Percentiles rank a stretch among this genome's conserved stretches.
Evolutionary conservation across 1,140 invertebrate species (phyloP).

Genomic region (Drosophila sproati): DNA sequence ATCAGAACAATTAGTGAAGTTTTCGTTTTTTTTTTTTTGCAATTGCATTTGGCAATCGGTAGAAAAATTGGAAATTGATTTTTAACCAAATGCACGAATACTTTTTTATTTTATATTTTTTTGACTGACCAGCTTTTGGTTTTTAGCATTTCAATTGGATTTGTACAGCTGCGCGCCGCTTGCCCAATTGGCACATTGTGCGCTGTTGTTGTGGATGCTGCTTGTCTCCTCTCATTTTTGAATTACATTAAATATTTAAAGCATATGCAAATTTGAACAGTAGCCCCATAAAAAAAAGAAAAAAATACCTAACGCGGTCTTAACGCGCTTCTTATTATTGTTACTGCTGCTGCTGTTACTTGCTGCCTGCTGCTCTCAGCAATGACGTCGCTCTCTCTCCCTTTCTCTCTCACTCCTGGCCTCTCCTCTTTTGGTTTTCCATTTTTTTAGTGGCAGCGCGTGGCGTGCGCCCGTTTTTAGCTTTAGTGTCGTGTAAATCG

Average conservation of each 20-base stretch:
- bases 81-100: slow-evolving; percentile 74
- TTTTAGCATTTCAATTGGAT: slow-evolving; percentile 51
- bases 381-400: slow-evolving; percentile 46
- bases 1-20: slow-evolving; percentile 32
- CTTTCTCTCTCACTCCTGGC: slow-evolving; percentile 28
- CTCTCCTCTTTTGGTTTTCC: slow-evolving; percentile 1
- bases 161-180: slow-evolving; percentile 41
- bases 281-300: slow-evolving; percentile 67
- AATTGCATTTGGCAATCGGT: slow-evolving; percentile 74
- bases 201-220: slow-evolving; percentile 28
- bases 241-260: slow-evolving; percentile 83
- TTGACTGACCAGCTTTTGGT: slow-evolving; percentile 28
- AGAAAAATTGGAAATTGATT: slow-evolving; percentile 81
- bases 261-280: slow-evolving; percentile 82
- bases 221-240: slow-evolving; percentile 67
- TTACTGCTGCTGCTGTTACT: slow-evolving; percentile 8
- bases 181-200: slow-evolving; percentile 69
- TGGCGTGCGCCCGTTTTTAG: slow-evolving; percentile 53
- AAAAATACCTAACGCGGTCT: slow-evolving; percentile 63
- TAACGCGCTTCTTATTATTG: slow-evolving; percentile 40
- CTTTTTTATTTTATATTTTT: slow-evolving; percentile 22
- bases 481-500: slow-evolving; percentile 78
- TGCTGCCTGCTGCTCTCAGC: slow-evolving; percentile 23
- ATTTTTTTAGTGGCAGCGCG: slow-evolving; percentile 37
- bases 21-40: slow-evolving; percentile 25